Base-by-base conservation (phyloP, 1,140 invertebrate species). In the Anadara kagoshimensis region DNA sequence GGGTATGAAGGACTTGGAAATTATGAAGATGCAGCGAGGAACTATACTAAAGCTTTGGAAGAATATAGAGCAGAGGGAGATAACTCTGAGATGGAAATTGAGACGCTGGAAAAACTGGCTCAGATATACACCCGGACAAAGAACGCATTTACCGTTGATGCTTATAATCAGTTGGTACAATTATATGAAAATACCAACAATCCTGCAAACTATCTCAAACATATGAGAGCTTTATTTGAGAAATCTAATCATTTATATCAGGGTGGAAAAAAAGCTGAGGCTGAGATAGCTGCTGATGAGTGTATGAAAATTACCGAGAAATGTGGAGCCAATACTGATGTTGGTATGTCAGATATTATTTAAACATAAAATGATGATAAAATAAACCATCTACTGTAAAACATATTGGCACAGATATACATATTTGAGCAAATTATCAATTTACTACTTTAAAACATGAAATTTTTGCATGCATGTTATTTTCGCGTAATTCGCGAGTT, bases 1-100 rank as follows among this genome's bases (percentile, higher is more conserved):
- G 80, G 76, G 2, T 73, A 82, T 69, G 81, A 85, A 67, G 57
- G 54, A n/a, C 53, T 75, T 5, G 58, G 59, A 18, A 74, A 78
- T 54, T 14, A 44, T 1, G 54, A 68, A 43, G 72, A 79, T 36
- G 78, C 81, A 5, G 45, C 80, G 2, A 51, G 75, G 49, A 58
- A 79, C 66, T 80, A 69, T 69, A 68, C 73, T 53, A 74, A 62
- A 49, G 78, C 83, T 20, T 63, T 76, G 11, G 75, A 79, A n/a
- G 67, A 78, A 49, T 85, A 83, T 58, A 69, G 75, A 49, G 41
- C 43, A 29, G 77, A 78, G 41, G 58, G 75, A 18, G 69, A 79
- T 29, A 72, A 83, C 56, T 26, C 69, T 8, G 29, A 47, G n/a
- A 75, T 75, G 73, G 73, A 75, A 18, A 66, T 66, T 5, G 73